Base-by-base conservation (phyloP, 2,888 invertebrate genomes). In the Thereva nobilitata region DNA sequence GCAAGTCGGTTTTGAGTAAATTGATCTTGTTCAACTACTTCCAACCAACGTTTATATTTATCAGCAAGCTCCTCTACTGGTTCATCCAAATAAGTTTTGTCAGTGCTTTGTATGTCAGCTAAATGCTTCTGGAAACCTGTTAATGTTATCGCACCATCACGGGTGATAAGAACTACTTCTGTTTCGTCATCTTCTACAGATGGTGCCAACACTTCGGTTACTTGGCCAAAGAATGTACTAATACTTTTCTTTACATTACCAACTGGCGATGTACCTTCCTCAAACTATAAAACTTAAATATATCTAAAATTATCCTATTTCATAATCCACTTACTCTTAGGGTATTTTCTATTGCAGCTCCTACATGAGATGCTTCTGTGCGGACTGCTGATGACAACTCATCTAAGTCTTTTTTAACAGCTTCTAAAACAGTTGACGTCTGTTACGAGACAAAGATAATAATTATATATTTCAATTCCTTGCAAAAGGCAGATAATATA, bases 321-420 rank as follows among this genome's bases (percentile, higher is more conserved):
- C 7, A 38, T 44, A 7, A 41, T 50, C 8, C 23, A 67, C 74
- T 74, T 77, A 89, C 89, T 83, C 87, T 87, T 5, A 89, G 81
- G 10, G 89, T 89, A 77, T 88, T 89, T 72, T 88, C 88, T 64
- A 90, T 83, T 49, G 84, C 88, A 68, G 84, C 84, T 41, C 89
- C 87, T 1, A 89, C 88, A 42, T 86, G 84, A 70, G 84, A 86
- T 5, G 90, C 89, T 79, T 90, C 90, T 71, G 85, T 85, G 77
- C 87, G 87, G 4, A 91, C 89, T 6, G 87, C 89, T 61, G 85
- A 85, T 9, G 89, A 87, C 72, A 91, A 86, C 78, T 91, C 91
- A 75, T 87, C 89, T 72, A 91, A 79, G 77, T 91, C 91, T 74
- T 88, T 88, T 77, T 88, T 89, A 71, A 91, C 89, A 83, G 89